Evolutionary conservation across 2,113 vertebrate species (phyloP).

Genomic region (Albula goreensis): DNA sequence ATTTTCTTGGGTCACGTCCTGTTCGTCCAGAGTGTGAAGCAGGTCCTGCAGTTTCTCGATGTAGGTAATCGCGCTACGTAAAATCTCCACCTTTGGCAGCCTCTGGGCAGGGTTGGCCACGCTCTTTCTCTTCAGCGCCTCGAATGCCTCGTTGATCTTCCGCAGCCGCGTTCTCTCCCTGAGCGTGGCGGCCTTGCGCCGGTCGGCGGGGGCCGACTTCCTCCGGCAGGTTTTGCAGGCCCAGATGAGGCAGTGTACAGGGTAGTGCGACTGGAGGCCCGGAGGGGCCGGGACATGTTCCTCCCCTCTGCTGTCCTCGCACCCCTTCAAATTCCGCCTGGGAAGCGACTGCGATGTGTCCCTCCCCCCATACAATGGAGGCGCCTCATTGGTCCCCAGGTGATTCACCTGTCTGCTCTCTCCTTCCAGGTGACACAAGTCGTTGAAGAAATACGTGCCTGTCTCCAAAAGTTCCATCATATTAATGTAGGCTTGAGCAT

Average conservation of each 20-base stretch:
- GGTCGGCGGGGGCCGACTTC: conserved; percentile 89
- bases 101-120: conserved; percentile 95
- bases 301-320: conserved; percentile 88
- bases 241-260: conserved; percentile 94
- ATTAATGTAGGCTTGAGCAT: conserved; percentile 74
- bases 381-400: conserved; percentile 87
- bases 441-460: conserved; percentile 90
- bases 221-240: conserved; percentile 96
- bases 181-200: conserved; percentile 92
- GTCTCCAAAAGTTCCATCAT: conserved; percentile 99
- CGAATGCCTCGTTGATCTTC: conserved; percentile 98
- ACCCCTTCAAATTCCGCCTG: conserved; percentile 79
- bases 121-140: conserved; percentile 89
- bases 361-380: conserved; percentile 83
- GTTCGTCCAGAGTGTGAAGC: conserved; percentile 87
- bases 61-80: conserved; percentile 95
- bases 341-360: conserved; percentile 85
- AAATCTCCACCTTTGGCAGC: conserved; percentile 96
- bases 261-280: conserved; percentile 85
- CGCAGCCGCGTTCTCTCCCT: conserved; percentile 89
- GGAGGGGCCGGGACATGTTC: conserved; percentile 93
- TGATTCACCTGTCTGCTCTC: conserved; percentile 87
- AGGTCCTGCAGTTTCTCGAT: conserved; percentile 93
- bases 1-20: conserved; percentile 78
- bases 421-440: conserved; percentile 83